Conservation (phyloP, 2,797 vertebrate genomes). For the Melanotaenia parkinsoni region DNA sequence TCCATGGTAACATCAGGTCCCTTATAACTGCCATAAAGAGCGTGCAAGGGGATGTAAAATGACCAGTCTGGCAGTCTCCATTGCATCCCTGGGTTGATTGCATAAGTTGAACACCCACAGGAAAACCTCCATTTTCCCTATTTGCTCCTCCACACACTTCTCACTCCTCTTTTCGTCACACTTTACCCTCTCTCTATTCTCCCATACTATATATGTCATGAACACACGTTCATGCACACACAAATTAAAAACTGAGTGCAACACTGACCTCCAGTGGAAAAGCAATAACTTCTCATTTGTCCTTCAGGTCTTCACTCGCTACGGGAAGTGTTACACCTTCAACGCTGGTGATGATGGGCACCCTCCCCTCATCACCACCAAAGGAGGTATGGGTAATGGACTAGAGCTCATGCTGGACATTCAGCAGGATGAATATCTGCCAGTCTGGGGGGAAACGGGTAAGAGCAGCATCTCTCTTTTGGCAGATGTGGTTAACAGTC, state of each 20-base stretch:
- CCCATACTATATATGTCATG: conserved; percentile 7
- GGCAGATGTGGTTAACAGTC: conserved; percentile 20
- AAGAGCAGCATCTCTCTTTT: conserved; percentile 32
- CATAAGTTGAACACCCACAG: conserved; percentile 51
- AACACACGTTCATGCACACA: background rate
- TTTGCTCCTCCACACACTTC: conserved; percentile 14
- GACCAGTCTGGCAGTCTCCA: conserved; percentile 42
- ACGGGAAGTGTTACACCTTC: conserved; percentile 98
- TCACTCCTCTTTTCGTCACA: conserved; percentile 34
- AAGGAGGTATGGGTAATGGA: conserved; percentile 96
- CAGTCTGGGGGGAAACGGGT: conserved; percentile 98
- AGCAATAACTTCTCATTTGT: conserved; percentile 23
- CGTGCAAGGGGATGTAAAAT: conserved; percentile 61
- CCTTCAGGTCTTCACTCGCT: conserved; percentile 92
- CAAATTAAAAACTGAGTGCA: conserved; percentile 35
- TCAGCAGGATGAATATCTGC: conserved; percentile 97
- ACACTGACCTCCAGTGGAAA: conserved; percentile 77
- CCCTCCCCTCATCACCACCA: conserved; percentile 89
- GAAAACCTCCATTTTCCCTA: conserved; percentile 23
- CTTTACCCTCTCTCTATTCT: conserved; percentile 16
- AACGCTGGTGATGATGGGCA: conserved; percentile 89
- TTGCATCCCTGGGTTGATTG: conserved; percentile 53
- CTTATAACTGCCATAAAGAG: conserved; percentile 68
- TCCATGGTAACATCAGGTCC: conserved; percentile 76
- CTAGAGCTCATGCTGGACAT: conserved; percentile 99